Base-by-base conservation (phyloP, 2,888 invertebrate species). In the Latheticus oryzae region DNA sequence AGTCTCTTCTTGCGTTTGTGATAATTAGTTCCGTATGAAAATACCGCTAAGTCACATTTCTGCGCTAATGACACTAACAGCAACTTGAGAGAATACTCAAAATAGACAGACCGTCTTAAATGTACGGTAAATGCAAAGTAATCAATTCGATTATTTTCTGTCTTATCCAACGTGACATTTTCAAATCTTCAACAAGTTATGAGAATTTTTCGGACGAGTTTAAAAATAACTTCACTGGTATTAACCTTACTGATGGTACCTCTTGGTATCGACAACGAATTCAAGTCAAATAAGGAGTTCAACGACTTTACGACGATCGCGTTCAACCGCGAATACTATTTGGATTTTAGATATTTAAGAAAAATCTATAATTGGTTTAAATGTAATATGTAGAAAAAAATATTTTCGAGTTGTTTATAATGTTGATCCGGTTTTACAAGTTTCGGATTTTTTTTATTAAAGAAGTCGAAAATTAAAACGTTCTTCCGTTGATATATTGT, bases 11-110 rank as follows among this genome's bases (percentile, higher is more conserved):
- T 35, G n/a, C 42, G 45, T 43, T 42, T 43, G 16, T 47, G 38
- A 33, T 57, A 60, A 60, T 60, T 60, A 60, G 57, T 60, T 60
- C 60, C 57, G 60, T 60, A 57, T 57, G 50, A 53, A 51, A 38
- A 32, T 60, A 60, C 60, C 60, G 60, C 57, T 57, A 60, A 56
- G 56, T 56, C 56, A 50, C 56, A 56, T 50, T 56, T 56, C 56
- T 56, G 15, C 24, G 33, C 32, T 56, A 56, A 56, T 56, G 50
- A 56, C 55, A 55, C 12, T 17, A 43, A 30, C 40, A 12, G 40
- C 37, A 30, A 2, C 7, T 16, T 24, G 19, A 8, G 38, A 17
- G 13, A 42, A 15, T 16, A 26, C 42, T 26, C 26, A 26, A 42
- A 42, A 42, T 11, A 15, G 8, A 13, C 13, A 15, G 17, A 43